Percentiles rank a stretch among this genome's conserved stretches.
These are phyloP conservation scores for Epinotia demarniana DNA, from an alignment of 2,888 invertebrate species.

Conservation along the genomic window DNA sequence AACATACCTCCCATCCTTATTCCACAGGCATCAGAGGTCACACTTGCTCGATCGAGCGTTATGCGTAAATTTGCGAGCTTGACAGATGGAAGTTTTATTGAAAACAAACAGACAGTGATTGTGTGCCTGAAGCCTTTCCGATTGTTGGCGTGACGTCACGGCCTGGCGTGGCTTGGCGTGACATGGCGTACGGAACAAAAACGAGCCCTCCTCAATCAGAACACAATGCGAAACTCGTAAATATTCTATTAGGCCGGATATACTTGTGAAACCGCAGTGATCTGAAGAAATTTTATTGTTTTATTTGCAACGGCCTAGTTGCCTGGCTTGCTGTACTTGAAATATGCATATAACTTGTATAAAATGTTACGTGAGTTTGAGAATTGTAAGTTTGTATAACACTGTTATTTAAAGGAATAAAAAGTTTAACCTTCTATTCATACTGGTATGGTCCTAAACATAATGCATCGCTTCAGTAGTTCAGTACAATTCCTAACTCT, in stretches of 20 bases:
- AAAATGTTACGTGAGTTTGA: too few species aligned
- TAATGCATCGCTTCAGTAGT: too few species aligned
- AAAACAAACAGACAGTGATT: conserved; percentile 43
- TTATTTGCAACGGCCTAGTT: neutral
- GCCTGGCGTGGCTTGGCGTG: conserved; percentile 16
- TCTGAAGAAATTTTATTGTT: neutral
- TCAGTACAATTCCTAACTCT: too few species aligned
- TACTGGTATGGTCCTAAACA: too few species aligned
- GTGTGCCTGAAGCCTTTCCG: conserved; percentile 31
- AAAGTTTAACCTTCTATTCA: too few species aligned
- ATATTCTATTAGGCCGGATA: conserved; percentile 32
- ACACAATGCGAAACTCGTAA: conserved; percentile 19
- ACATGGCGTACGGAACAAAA: conserved; percentile 14
- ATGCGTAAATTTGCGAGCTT: neutral
- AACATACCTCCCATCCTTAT: neutral
- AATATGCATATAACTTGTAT: too few species aligned
- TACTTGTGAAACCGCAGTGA: neutral
- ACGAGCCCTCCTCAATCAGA: conserved; percentile 34
- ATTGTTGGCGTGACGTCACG: conserved; percentile 14
- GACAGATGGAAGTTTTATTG: conserved; percentile 41
- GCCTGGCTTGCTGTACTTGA: neutral
- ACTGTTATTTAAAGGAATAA: too few species aligned
- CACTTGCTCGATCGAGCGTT: neutral
- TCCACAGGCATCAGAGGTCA: neutral
- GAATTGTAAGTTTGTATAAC: too few species aligned